phyloP scores from a whole-genome alignment of 2,888 invertebrate species.

The Ryuthela nishihirai region DNA sequence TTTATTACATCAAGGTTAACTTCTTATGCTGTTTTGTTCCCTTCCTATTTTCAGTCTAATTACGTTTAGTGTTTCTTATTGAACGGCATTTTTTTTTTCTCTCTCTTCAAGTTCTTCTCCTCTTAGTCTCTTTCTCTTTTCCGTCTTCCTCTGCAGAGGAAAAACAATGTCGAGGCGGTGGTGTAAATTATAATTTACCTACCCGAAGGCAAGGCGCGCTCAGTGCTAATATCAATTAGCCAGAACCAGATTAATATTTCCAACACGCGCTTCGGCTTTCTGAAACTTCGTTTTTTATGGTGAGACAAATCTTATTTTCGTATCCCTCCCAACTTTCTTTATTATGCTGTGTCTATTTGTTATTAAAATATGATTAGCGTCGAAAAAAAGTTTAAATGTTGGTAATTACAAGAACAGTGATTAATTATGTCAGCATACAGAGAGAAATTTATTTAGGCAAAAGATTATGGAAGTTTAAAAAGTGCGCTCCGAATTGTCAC shows the following conservation, averaged over 20 bases:
- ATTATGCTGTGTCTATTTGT: slow-evolving; percentile 36
- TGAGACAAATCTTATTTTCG: slow-evolving; percentile 38
- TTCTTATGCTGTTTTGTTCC: slow-evolving; percentile 25
- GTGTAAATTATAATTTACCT: slow-evolving; percentile 38
- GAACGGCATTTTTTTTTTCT: slow-evolving; percentile 14
- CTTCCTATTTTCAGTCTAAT: slow-evolving; percentile 23
- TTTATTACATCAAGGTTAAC: slow-evolving; percentile 34
- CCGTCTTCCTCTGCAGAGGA: slow-evolving; percentile 1
- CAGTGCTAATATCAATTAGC: slow-evolving; percentile 39
- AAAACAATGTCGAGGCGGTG: slow-evolving; percentile 16
- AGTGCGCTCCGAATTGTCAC: slow-evolving; percentile 19
- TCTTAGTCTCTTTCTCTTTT: not conserved
- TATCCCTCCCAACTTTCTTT: slow-evolving; percentile 29
- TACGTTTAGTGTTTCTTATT: slow-evolving; percentile 37
- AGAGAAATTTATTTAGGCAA: slow-evolving; percentile 38
- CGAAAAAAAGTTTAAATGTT: slow-evolving; percentile 36
- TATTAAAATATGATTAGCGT: slow-evolving; percentile 38
- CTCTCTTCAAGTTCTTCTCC: too few species aligned
- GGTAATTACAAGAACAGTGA: slow-evolving; percentile 38
- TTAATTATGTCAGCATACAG: slow-evolving; percentile 39
- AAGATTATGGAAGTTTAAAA: slow-evolving; percentile 30
- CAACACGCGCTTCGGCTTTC: slow-evolving; percentile 28
- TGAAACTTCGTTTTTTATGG: slow-evolving; percentile 31
- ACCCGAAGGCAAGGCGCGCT: slow-evolving; percentile 32
- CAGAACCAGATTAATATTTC: slow-evolving; percentile 38